Evolutionary conservation across 2,113 vertebrate genomes (phyloP), one percentile per base, ranked within the genome.

Genomic region (Charina bottae): DNA sequence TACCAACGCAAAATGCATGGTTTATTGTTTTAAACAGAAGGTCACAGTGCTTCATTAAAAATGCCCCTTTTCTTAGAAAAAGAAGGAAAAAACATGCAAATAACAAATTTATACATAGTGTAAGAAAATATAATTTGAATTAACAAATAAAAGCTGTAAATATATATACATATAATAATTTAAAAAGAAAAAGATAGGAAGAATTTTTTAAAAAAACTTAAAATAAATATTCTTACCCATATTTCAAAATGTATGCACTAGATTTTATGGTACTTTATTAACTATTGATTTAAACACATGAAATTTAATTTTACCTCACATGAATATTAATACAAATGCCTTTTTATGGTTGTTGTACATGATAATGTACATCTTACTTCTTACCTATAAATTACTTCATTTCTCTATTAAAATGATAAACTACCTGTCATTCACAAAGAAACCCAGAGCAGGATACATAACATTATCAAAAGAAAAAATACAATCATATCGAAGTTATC

Each of bases 191-290:
- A 72, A 72, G 62, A 33, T 72, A 72, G n/a, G n/a, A 72, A 19
- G 64, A 62, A 68, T n/a, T n/a, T n/a, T n/a, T n/a, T n/a, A n/a
- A n/a, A n/a, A 68, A 49, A 85, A 85, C 86, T 88, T 91, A 92
- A 91, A 91, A 94, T 93, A 49, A 55, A 94, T 93, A 64, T 62
- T 88, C 93, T 95, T 94, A 94, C 37, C 21, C 83, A 62, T 42
- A 83, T 88, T 89, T 89, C 88, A 93, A 95, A 94, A 93, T 54
- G 93, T 55, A 90, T 53, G 33, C 42, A 94, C 93, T 15, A 93
- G 94, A 93, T 94, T 91, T 92, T 85, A 84, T n/a, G 92, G 54
- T 33, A 85, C 54, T 92, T 91, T 28, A 83, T 37, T 91, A 95
- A 92, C 6, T 37, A 87, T 90, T 78, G 55, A 91, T 91, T 92